Evolutionary conservation across 1,140 invertebrate species (phyloP), one percentile per base, ranked within the genome.

Genomic region (Spodoptera frugiperda): DNA sequence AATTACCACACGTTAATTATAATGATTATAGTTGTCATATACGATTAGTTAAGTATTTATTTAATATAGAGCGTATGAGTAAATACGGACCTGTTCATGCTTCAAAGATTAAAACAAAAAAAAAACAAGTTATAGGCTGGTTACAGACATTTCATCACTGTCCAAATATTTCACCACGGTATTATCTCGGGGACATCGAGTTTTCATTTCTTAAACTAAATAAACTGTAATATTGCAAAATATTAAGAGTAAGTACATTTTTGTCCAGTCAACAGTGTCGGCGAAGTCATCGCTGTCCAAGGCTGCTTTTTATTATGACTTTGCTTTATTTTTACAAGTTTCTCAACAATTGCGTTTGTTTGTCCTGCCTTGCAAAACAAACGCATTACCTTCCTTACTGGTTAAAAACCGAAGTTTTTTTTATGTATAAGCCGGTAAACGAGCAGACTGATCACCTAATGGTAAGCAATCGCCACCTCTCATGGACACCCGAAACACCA

Each of bases 181-280:
- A 49, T 48, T 30, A 73, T 59, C 44, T 73, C 55, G 54, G 39
- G 54, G 68, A 33, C 33, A 44, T 14, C 53, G 53, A 33, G 15
- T 55, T 54, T 54, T 51, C 48, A 68, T 68, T 68, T 55, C 33
- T 54, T 70, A 39, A 70, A 59, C 57, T 59, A 59, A n/a, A 53
- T 51, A 39, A 54, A 70, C 12, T 53, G 33, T 71, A 44, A 71
- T 33, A 46, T 61, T 73, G 71, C 30, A 55, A 61, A 73, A 73
- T 73, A 61, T 73, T 3, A 2, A 2, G 33, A 6, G 33, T 33
- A 17, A 59, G 39, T 49, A 73, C 46, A 73, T 61, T 59, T 49
- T 73, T 59, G 68, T 48, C 54, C 39, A 59, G 19, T 30, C 17
- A 73, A 61, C 19, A 61, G 19, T 71, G 48, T 33, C 48, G 25